Conservation (phyloP, 2,888 invertebrate genomes). For the Campoplex nolae region DNA sequence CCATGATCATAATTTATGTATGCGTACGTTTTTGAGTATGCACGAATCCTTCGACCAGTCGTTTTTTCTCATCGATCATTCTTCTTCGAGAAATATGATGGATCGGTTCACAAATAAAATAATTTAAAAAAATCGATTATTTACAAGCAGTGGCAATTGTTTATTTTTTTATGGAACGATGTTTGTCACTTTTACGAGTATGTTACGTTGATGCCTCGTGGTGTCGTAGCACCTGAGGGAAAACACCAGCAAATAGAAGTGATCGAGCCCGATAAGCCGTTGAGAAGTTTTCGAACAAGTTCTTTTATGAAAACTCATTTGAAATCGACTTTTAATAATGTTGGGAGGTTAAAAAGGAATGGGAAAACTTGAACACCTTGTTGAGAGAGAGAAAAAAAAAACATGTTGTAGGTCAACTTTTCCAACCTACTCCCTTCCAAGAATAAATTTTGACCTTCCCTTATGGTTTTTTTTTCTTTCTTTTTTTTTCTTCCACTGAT, state of each 20-base stretch:
- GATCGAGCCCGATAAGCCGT: slow-evolving; percentile 76
- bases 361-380: neutral
- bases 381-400: neutral
- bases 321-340: neutral
- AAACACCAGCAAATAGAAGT: slow-evolving; percentile 76
- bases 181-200: neutral
- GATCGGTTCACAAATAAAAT: neutral
- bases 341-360: neutral
- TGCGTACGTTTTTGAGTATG: neutral
- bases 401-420: neutral
- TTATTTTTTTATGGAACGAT: neutral
- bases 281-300: slow-evolving; percentile 76
- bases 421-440: slow-evolving; percentile 31
- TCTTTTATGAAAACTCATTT: slow-evolving; percentile 3
- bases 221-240: slow-evolving; percentile 6
- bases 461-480: no score
- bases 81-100: neutral
- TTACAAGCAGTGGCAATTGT: neutral
- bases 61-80: neutral
- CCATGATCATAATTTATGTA: neutral
- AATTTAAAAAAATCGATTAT: neutral
- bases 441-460: slow-evolving; percentile 47
- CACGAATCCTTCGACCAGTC: neutral
- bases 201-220: slow-evolving; percentile 12
- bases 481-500: slow-evolving; percentile 16